phyloP scores from a whole-genome alignment of 2,113 vertebrate genomes.

The Callopanchax toddi region DNA sequence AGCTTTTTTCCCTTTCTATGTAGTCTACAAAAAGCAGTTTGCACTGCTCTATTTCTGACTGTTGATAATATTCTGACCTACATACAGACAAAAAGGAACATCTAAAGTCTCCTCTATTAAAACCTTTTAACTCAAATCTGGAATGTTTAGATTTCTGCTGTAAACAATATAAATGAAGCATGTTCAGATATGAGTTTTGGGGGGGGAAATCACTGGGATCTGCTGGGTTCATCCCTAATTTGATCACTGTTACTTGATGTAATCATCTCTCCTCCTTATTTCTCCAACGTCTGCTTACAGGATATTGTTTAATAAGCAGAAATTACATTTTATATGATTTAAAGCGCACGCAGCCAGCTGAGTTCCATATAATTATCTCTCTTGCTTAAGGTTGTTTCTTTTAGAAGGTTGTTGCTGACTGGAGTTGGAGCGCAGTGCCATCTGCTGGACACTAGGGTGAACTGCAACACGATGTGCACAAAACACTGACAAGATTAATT shows the following conservation, averaged over 20 bases:
- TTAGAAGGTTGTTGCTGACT: not conserved
- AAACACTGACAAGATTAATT: too few relatives aligned
- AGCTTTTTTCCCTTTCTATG: not conserved
- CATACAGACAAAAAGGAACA: too few relatives aligned
- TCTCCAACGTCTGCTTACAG: not conserved
- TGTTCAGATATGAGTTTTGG: not conserved
- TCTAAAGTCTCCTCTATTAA: too few relatives aligned
- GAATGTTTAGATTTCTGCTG: too few relatives aligned
- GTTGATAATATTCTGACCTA: not conserved
- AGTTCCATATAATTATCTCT: not conserved
- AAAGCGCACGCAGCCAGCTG: not conserved
- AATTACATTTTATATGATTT: not conserved
- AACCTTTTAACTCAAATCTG: too few relatives aligned
- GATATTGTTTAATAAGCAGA: conserved; percentile 19
- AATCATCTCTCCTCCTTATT: not conserved
- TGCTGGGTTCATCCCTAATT: not conserved
- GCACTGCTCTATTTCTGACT: not conserved
- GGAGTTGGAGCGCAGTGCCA: not conserved
- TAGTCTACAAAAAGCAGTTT: too few relatives aligned
- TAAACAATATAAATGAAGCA: too few relatives aligned
- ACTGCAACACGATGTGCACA: conserved; percentile 5
- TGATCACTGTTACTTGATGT: not conserved
- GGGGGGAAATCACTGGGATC: not conserved
- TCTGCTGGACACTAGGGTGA: conserved; percentile 5
- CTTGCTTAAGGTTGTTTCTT: conserved; percentile 7